Evolutionary conservation across 2,888 invertebrate genomes (phyloP).

Genomic region (Drosophila tanythrix): DNA sequence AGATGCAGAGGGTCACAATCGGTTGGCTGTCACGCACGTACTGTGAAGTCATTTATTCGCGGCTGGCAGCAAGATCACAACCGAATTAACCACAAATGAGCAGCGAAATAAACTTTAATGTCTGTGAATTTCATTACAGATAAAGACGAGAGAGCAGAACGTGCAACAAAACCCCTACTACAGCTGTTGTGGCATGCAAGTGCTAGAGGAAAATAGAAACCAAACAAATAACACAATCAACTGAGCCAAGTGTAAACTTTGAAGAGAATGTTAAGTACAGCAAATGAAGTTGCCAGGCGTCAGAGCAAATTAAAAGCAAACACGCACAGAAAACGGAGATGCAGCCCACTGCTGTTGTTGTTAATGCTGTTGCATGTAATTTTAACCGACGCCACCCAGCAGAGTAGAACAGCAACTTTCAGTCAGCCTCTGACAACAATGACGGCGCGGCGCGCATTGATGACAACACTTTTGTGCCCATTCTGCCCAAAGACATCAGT

Average conservation of each 20-base stretch:
- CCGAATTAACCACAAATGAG: constrained; percentile 14
- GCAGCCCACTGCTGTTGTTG: constrained; percentile 41
- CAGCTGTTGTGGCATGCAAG: constrained; percentile 60
- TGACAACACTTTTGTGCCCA: constrained; percentile 80
- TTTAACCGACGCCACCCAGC: constrained; percentile 13
- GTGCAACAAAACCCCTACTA: constrained; percentile 20
- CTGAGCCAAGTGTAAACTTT: constrained; percentile 20
- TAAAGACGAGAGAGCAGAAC: constrained; percentile 24
- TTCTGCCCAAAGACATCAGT: constrained; percentile 73
- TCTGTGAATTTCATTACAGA: constrained; percentile 53
- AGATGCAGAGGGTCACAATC: constrained; percentile 28
- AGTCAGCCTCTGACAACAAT: constrained; percentile 71
- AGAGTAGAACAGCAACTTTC: constrained; percentile 31
- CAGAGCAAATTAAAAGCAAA: constrained; percentile 67
- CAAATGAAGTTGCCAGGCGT: constrained; percentile 37
- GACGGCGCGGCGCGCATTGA: constrained; percentile 50
- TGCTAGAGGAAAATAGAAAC: constrained; percentile 28
- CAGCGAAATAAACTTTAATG: constrained; percentile 31
- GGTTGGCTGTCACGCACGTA: constrained; percentile 55
- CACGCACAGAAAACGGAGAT: constrained; percentile 71
- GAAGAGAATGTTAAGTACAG: constrained; percentile 66
- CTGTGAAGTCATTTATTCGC: constrained; percentile 53
- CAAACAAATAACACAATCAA: constrained; percentile 11
- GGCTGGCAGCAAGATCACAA: constrained; percentile 17
- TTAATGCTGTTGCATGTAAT: constrained; percentile 31